phyloP scores from a whole-genome alignment of 2,888 invertebrate species.

The Oligia latruncula region DNA sequence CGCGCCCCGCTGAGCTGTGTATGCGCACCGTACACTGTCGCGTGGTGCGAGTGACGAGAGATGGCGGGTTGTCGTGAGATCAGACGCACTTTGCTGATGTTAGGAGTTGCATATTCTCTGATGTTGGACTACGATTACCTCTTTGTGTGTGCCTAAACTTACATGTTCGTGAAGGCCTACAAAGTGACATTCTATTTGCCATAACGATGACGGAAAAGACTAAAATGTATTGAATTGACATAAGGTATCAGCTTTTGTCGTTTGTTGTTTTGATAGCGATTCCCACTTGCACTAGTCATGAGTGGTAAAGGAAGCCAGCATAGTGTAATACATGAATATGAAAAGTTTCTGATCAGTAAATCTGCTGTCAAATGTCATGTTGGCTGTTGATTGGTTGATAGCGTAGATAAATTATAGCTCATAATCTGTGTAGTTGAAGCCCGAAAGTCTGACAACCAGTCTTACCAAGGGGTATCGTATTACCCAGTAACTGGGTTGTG shows the following conservation, averaged over 20 bases:
- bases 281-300: not conserved
- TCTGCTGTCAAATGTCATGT: not conserved
- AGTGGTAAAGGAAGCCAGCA: no score
- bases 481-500: no score
- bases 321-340: not conserved
- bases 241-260: not conserved
- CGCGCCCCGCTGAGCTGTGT: conserved; percentile 88
- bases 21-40: conserved; percentile 71
- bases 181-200: not conserved
- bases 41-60: conserved; percentile 56
- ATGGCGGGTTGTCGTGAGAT: conserved; percentile 32
- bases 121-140: not conserved
- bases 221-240: not conserved
- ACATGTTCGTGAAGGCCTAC: not conserved
- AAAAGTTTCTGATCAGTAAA: not conserved
- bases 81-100: not conserved
- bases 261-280: not conserved
- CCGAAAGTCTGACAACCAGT: no score
- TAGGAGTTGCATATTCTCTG: not conserved
- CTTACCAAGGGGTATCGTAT: no score
- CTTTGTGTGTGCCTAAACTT: not conserved
- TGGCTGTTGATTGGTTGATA: not conserved
- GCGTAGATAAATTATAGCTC: no score
- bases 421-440: not conserved
- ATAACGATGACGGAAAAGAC: not conserved